These are phyloP conservation scores for Archegozetes longisetosus DNA, from an alignment of 1,140 invertebrate species.

Conservation along the genomic window DNA sequence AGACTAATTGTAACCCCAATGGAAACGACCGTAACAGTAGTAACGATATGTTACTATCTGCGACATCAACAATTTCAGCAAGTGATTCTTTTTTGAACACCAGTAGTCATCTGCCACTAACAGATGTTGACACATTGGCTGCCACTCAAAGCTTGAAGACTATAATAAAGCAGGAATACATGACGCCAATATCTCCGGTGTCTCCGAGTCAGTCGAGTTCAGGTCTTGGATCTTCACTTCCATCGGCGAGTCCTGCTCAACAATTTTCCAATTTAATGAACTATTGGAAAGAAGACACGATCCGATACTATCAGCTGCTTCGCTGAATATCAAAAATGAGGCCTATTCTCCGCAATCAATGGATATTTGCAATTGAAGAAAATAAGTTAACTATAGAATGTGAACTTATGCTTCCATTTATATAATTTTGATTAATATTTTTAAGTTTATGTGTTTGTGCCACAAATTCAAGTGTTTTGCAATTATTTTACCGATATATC, in stretches of 20 bases:
- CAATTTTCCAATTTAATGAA: background rate
- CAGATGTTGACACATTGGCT: conserved; percentile 3
- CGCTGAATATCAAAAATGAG: conserved; percentile 12
- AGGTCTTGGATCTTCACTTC: conserved; percentile 9
- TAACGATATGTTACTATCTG: background rate
- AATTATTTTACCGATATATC: too few relatives aligned
- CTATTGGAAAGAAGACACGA: background rate
- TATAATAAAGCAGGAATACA: background rate
- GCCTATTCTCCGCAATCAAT: conserved; percentile 13
- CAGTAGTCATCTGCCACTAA: background rate
- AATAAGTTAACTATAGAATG: too few relatives aligned
- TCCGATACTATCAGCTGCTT: background rate
- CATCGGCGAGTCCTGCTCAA: background rate
- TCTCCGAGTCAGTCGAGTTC: conserved; percentile 10
- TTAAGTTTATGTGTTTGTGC: too few relatives aligned
- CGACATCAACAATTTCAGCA: background rate
- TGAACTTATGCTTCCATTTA: too few relatives aligned
- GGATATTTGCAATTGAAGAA: conserved; percentile 14
- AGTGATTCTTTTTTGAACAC: background rate
- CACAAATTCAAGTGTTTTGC: too few relatives aligned
- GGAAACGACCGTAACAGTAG: background rate
- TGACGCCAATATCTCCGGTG: background rate
- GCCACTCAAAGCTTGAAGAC: conserved; percentile 8
- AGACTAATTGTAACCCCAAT: background rate
- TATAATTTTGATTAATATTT: too few relatives aligned